phyloP scores from a whole-genome alignment of 2,888 invertebrate genomes.

The Parnassius smintheus region DNA sequence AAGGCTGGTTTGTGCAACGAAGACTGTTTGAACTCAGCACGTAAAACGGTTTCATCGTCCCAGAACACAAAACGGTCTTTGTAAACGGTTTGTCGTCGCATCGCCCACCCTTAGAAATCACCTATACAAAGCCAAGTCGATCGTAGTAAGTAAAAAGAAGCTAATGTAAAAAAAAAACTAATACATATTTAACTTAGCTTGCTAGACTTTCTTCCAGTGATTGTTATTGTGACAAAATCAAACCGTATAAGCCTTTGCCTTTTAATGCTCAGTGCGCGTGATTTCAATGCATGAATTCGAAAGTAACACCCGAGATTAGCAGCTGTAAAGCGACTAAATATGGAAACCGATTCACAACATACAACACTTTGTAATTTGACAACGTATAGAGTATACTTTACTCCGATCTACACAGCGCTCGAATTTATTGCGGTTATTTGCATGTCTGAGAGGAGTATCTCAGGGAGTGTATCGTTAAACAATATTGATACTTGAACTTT shows the following conservation, averaged over 20 bases:
- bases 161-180: too few species aligned
- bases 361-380: constrained; percentile 29
- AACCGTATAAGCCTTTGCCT: constrained; percentile 5
- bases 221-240: background rate
- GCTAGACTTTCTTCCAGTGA: background rate
- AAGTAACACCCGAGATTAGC: constrained; percentile 8
- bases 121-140: too few species aligned
- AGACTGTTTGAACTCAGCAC: too few species aligned
- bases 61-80: too few species aligned
- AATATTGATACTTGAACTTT: constrained; percentile 18
- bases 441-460: constrained; percentile 33
- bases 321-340: constrained; percentile 25
- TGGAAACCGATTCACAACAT: constrained; percentile 25
- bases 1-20: too few species aligned
- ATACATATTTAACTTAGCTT: constrained; percentile 7
- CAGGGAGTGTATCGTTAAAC: constrained; percentile 3
- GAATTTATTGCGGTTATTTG: constrained; percentile 36
- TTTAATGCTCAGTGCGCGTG: constrained; percentile 5
- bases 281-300: constrained; percentile 6
- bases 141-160: too few species aligned
- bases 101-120: too few species aligned
- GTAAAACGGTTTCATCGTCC: too few species aligned
- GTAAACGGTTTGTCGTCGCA: too few species aligned
- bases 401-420: constrained; percentile 27
- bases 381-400: constrained; percentile 26